Conservation (phyloP, 2,113 vertebrate species). For the Tichodroma muraria region DNA sequence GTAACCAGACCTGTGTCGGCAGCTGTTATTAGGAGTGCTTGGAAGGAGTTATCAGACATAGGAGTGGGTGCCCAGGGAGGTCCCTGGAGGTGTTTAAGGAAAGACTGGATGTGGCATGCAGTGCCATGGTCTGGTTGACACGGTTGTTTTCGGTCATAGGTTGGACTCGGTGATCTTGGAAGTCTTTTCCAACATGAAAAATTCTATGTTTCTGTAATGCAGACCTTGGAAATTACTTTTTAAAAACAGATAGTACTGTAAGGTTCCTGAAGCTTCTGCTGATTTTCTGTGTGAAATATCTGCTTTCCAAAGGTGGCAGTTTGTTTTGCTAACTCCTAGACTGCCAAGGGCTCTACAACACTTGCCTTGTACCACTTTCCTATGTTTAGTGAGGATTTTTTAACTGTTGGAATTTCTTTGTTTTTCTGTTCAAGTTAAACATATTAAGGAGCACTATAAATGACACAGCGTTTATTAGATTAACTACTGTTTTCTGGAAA, state of each 20-base stretch:
- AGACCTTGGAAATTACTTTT: neutral
- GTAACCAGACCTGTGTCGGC: neutral
- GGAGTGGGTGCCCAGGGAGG: neutral
- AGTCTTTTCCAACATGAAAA: neutral
- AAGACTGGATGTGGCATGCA: rapidly evolving
- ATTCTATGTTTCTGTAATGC: neutral
- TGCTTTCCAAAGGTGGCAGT: neutral
- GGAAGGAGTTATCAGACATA: neutral
- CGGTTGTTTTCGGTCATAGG: rapidly evolving
- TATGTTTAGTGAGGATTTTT: neutral
- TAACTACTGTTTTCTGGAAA: neutral
- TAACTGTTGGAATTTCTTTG: neutral
- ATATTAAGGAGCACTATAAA: neutral
- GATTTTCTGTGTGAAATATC: neutral
- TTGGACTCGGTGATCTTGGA: neutral
- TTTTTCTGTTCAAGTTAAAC: neutral
- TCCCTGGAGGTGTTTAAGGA: neutral
- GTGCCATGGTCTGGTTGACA: too few relatives aligned
- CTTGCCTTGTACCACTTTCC: neutral
- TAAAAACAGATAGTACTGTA: neutral
- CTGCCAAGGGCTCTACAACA: neutral
- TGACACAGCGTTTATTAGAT: neutral
- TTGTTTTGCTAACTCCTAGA: neutral
- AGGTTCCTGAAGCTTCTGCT: neutral
- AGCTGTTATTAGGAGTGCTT: neutral